Conservation (phyloP, 2,888 invertebrate genomes). For the Andrena marginata region DNA sequence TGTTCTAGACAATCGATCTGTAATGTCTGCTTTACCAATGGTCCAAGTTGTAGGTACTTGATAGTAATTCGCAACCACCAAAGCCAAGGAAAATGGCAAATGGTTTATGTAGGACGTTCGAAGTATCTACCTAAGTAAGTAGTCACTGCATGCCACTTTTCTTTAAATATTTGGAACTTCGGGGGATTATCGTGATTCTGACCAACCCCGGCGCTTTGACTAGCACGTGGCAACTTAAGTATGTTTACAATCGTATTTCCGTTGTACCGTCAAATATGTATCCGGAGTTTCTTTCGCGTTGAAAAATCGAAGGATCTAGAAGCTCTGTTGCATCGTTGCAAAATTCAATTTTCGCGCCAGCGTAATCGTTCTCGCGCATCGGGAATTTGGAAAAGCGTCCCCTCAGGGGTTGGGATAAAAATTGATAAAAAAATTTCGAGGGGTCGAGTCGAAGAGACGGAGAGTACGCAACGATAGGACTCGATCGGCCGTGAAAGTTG, state of each 20-base stretch:
- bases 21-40: not conserved
- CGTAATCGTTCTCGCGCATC: too few relatives aligned
- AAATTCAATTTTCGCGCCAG: not conserved
- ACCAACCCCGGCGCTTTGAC: not conserved
- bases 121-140: too few relatives aligned
- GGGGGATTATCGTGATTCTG: too few relatives aligned
- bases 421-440: not conserved
- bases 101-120: too few relatives aligned
- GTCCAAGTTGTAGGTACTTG: not conserved
- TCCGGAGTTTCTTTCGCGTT: not conserved
- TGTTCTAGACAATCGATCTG: conserved; percentile 9
- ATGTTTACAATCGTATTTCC: not conserved
- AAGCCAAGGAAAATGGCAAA: not conserved
- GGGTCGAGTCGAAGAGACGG: too few relatives aligned
- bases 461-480: not conserved
- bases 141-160: too few relatives aligned
- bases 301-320: too few relatives aligned
- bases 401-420: not conserved
- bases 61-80: not conserved
- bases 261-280: not conserved
- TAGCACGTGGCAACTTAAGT: not conserved
- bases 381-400: not conserved
- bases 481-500: conserved; percentile 35
- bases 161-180: too few relatives aligned
- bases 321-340: too few relatives aligned